Percentiles rank a stretch among this genome's conserved stretches.
These are phyloP conservation scores for Drosophila sp. DNA, from an alignment of 1,140 invertebrate genomes.

Conservation along the genomic window DNA sequence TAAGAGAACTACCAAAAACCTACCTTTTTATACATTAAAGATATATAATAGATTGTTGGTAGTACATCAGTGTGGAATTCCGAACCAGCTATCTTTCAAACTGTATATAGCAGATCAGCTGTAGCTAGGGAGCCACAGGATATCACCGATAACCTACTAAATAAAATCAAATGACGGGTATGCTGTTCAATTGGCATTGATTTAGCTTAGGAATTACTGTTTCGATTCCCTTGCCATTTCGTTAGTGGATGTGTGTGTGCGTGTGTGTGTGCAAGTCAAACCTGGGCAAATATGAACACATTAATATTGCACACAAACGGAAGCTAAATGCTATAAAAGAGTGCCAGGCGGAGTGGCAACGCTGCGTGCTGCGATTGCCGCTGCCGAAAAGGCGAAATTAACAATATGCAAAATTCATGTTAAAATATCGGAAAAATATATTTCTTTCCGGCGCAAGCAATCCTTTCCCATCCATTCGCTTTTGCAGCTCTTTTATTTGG, in stretches of 20 bases:
- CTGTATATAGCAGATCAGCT: too few species aligned
- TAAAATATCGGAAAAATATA: slow-evolving; percentile 83
- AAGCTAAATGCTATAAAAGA: slow-evolving; percentile 74
- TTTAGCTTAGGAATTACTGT: slow-evolving; percentile 9
- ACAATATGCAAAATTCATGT: slow-evolving; percentile 83
- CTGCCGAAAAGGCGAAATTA: slow-evolving; percentile 72
- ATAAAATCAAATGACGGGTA: neutral
- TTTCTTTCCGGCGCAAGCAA: slow-evolving; percentile 75
- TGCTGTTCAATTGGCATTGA: neutral
- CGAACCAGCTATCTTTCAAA: too few species aligned
- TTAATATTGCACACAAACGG: slow-evolving; percentile 36
- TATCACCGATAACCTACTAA: too few species aligned
- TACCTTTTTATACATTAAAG: too few species aligned
- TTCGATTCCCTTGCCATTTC: neutral
- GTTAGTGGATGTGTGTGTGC: neutral
- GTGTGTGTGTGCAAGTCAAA: slow-evolving; percentile 17
- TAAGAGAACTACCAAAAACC: too few species aligned
- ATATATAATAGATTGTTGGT: too few species aligned
- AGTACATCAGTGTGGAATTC: too few species aligned
- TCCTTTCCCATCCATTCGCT: slow-evolving; percentile 57
- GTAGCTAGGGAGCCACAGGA: too few species aligned
- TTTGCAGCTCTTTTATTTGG: slow-evolving; percentile 40
- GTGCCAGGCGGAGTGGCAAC: neutral
- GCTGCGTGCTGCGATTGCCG: neutral
- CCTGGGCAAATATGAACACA: slow-evolving; percentile 6